Conservation (phyloP, 2,888 invertebrate genomes). For the Xestia rhomboidea region DNA sequence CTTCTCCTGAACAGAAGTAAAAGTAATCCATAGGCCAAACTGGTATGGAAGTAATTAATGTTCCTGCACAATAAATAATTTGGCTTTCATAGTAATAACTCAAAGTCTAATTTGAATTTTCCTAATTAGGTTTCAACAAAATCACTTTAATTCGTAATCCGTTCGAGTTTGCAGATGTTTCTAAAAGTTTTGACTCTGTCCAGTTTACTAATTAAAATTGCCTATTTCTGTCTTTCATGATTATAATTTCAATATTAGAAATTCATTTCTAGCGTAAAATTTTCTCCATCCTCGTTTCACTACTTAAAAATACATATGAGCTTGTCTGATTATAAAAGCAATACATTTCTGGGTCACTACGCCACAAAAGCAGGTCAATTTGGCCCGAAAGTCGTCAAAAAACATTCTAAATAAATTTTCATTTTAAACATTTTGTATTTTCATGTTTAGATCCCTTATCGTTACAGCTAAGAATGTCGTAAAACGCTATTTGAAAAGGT, state of each 20-base stretch:
- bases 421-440: constrained; percentile 60
- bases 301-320: constrained; percentile 8
- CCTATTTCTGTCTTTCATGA: constrained; percentile 34
- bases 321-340: constrained; percentile 23
- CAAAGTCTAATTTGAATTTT: constrained; percentile 40
- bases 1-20: not conserved
- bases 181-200: constrained; percentile 46
- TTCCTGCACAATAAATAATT: constrained; percentile 25
- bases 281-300: not conserved
- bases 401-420: constrained; percentile 53
- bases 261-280: not conserved
- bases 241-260: constrained; percentile 33
- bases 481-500: constrained; percentile 65
- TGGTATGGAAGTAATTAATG: constrained; percentile 10
- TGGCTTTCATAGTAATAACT: constrained; percentile 28
- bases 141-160: constrained; percentile 46
- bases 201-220: constrained; percentile 46
- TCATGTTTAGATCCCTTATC: constrained; percentile 65
- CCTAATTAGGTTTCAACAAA: constrained; percentile 52
- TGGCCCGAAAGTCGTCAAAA: constrained; percentile 33
- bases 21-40: not conserved
- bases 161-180: constrained; percentile 55
- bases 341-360: constrained; percentile 36
- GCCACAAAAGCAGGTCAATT: constrained; percentile 49
- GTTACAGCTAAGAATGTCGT: constrained; percentile 60